Evolutionary conservation across 2,888 invertebrate genomes (phyloP).

Genomic region (Rhagium mordax): DNA sequence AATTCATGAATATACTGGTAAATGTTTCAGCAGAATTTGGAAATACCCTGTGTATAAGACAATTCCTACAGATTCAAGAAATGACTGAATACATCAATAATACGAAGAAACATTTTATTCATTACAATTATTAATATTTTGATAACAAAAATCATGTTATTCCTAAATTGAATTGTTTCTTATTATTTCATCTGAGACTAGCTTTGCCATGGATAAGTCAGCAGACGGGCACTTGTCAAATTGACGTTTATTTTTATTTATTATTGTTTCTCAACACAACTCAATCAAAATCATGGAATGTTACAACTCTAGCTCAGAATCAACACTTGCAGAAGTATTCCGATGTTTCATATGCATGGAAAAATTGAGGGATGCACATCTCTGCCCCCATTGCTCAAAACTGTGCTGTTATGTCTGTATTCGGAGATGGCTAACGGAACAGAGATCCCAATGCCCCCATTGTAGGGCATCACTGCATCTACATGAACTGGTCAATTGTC

Average conservation of each 20-base stretch:
- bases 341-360: slow-evolving; percentile 98
- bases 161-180: background rate
- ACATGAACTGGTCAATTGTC: slow-evolving; percentile 93
- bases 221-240: slow-evolving; percentile 10
- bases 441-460: slow-evolving; percentile 94
- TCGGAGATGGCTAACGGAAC: slow-evolving; percentile 92
- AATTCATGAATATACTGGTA: no score
- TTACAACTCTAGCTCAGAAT: slow-evolving; percentile 63
- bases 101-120: no score
- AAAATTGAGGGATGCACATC: slow-evolving; percentile 92
- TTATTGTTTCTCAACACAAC: slow-evolving; percentile 19
- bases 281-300: slow-evolving; percentile 60
- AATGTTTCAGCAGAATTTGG: no score
- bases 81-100: no score
- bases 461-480: slow-evolving; percentile 91
- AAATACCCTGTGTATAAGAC: no score
- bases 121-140: no score
- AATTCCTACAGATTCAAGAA: no score
- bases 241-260: slow-evolving; percentile 22
- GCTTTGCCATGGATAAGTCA: slow-evolving; percentile 13
- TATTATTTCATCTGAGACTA: no score
- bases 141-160: no score
- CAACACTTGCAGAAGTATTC: slow-evolving; percentile 91
- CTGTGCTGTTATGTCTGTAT: slow-evolving; percentile 94
- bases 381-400: slow-evolving; percentile 96